Conservation (phyloP, 2,113 vertebrate species). For the Pithys albifrons region DNA sequence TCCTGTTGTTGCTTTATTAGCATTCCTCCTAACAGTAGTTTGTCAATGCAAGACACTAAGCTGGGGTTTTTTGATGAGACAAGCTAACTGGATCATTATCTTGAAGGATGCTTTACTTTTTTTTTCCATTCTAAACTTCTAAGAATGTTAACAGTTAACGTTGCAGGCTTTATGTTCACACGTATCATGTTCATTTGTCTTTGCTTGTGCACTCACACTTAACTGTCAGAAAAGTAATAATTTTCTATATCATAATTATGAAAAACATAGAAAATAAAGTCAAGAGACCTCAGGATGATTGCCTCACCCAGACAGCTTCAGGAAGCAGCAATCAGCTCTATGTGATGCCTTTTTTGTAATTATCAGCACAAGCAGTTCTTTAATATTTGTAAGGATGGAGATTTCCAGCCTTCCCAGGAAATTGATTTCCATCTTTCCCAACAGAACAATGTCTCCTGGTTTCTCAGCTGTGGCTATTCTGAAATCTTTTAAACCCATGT, state of each 20-base stretch:
- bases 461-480: not conserved
- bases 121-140: not conserved
- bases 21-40: not conserved
- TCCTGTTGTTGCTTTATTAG: not conserved
- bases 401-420: not conserved
- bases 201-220: not conserved
- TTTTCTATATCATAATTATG: not conserved
- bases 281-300: not conserved
- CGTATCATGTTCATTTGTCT: not conserved
- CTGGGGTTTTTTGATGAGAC: not conserved
- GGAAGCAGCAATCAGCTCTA: not conserved
- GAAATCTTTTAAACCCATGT: not conserved
- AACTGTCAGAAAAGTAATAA: not conserved
- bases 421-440: not conserved
- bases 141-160: not conserved
- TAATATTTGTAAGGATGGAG: not conserved
- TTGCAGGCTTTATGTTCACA: not conserved
- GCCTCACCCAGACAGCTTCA: not conserved
- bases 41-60: not conserved
- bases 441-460: not conserved
- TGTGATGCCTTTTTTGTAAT: not conserved
- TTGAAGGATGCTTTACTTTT: not conserved
- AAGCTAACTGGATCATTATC: not conserved
- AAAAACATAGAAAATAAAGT: not conserved
- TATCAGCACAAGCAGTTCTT: not conserved